Base-by-base conservation (phyloP, 1,140 invertebrate genomes). In the Neodiprion virginianus region DNA sequence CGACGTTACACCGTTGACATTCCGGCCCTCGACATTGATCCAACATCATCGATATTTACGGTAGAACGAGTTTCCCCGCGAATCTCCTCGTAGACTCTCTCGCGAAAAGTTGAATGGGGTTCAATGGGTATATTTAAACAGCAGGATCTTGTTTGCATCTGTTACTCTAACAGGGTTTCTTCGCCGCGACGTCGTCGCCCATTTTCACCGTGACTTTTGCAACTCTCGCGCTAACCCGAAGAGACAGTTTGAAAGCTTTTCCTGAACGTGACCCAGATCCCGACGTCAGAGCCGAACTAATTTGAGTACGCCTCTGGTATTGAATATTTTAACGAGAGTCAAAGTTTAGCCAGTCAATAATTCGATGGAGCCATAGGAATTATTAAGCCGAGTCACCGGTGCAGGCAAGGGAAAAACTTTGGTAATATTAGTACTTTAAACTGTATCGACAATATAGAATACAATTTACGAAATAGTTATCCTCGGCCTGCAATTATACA, bases 321-420 rank as follows among this genome's bases (percentile, higher is more conserved):
- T 61, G 53, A 61, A 61, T 61, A 61, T 61, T 61, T 61, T 61
- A 61, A 61, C 53, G 53, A 61, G 11, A 61, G n/a, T 61, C 28
- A 40, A 40, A 40, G 28, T 40, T 40, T 40, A 40, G 53, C 53
- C 53, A 17, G 53, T 61, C 53, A 61, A 61, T 61, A 61, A 61
- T 61, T 61, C 7, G 5, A 8, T 61, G 53, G 53, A 61, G 53
- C 11, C 53, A 40, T 2, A 40, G 28, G 28, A 40, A 40, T 40
- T 40, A 1, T 3, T 40, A 1, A 40, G 28, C 28, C 28, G 28
- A 40, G 28, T 40, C 28, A 40, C 5, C 28, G 28, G 28, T 40
- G 28, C 28, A 40, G 28, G 5, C 28, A 40, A 40, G 28, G 28
- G 5, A 40, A 40, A 40, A 40, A 4, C 5, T 40, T 2, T 40